Conservation (phyloP, 2,888 invertebrate species). For the Parnassius orleans region DNA sequence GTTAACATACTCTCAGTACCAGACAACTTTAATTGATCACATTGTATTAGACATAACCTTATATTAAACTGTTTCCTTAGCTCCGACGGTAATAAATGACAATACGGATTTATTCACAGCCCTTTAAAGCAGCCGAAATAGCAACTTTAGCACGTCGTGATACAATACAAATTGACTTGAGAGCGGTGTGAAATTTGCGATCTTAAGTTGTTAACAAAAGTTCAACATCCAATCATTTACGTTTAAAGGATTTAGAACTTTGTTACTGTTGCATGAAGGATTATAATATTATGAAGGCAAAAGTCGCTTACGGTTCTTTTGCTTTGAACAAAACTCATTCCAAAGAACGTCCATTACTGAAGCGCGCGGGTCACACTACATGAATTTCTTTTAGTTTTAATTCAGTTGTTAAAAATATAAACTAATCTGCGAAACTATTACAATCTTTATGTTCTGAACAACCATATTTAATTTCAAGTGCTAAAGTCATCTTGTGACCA, state of each 20-base stretch:
- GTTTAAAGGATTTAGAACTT: constrained; percentile 33
- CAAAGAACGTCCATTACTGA: constrained; percentile 48
- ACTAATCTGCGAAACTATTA: not conserved
- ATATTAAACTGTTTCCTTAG: constrained; percentile 60
- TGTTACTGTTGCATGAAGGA: constrained; percentile 32
- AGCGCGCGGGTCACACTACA: constrained; percentile 47
- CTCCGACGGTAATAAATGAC: constrained; percentile 52
- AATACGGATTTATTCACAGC: constrained; percentile 51
- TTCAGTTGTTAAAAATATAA: constrained; percentile 1
- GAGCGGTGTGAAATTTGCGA: constrained; percentile 33
- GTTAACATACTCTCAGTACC: constrained; percentile 34
- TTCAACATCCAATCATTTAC: constrained; percentile 33
- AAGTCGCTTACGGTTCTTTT: constrained; percentile 35
- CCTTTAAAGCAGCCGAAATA: constrained; percentile 27
- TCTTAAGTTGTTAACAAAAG: constrained; percentile 51
- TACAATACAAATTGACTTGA: constrained; percentile 42
- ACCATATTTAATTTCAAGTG: no score
- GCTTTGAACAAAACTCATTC: constrained; percentile 30
- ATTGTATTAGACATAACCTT: constrained; percentile 51
- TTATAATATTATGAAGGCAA: constrained; percentile 29
- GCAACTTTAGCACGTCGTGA: constrained; percentile 36
- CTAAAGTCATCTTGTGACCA: no score
- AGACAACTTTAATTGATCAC: constrained; percentile 53
- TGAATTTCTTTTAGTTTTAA: constrained; percentile 21
- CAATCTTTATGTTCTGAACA: no score